Base-by-base conservation (phyloP, 2,888 invertebrate genomes). In the Drosophila leonis region DNA sequence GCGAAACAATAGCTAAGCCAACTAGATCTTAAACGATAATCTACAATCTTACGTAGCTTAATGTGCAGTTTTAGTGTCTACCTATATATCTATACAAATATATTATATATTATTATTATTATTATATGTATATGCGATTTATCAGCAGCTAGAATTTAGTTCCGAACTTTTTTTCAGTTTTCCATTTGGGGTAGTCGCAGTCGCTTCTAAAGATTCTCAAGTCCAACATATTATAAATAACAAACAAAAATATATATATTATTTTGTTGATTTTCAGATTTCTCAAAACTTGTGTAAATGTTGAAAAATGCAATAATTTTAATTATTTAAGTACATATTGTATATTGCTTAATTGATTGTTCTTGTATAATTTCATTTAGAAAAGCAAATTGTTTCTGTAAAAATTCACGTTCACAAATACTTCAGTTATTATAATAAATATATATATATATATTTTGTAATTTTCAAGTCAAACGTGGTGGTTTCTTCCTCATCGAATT, bases 1-100 rank as follows among this genome's bases (percentile, higher is more conserved):
- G 86, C 88, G 93, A 51, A 93, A 93, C 79, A 92, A 90, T 81
- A 90, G 92, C 87, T 92, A 92, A 91, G 44, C 52, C 62, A 37
- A 24, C 41, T 29, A 18, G 24, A 64, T 42, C 63, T 27, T 46
- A 52, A 70, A 18, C 44, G 35, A 54, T 68, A 59, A 62, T 59
- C 63, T 57, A 66, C 60, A 65, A 65, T 55, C 65, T 68, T 75
- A 68, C 64, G 51, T 83, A 83, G 83, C 77, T 80, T 86, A 86
- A 83, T 83, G 82, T 86, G 70, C 83, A 83, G 83, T 83, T 86
- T 85, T 80, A 83, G 80, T 86, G 80, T 88, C 83, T 83, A 83
- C 65, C 60, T 44, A 61, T 80, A 74, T 61, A 41, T 78, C 60
- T 66, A 75, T 55, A 55, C 48, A 79, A 54, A 64, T 65, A 59